Evolutionary conservation across 2,888 invertebrate genomes (phyloP).

Genomic region (Idaea biselata): DNA sequence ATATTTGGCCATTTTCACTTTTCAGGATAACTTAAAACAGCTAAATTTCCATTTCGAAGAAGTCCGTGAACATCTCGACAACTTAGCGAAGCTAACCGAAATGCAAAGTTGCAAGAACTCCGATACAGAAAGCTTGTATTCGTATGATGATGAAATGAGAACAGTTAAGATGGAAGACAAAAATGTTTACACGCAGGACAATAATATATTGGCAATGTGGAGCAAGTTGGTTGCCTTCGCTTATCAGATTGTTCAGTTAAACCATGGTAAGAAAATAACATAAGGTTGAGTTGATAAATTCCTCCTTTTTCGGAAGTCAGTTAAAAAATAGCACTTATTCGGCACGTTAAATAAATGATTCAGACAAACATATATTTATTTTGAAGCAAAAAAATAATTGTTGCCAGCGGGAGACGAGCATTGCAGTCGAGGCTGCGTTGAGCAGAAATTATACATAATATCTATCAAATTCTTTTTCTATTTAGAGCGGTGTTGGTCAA

Average conservation of each 20-base stretch:
- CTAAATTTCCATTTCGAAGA: constrained; percentile 43
- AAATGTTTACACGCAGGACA: constrained; percentile 33
- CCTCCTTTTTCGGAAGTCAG: background rate
- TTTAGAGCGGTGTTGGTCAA: too few relatives aligned
- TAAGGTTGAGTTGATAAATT: background rate
- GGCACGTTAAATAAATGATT: too few relatives aligned
- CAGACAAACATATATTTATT: too few relatives aligned
- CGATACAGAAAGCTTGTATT: constrained; percentile 31
- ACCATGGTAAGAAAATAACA: constrained; percentile 50
- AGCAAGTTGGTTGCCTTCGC: constrained; percentile 66
- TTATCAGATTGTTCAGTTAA: constrained; percentile 59
- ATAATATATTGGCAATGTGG: constrained; percentile 51
- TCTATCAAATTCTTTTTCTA: too few relatives aligned
- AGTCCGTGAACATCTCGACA: constrained; percentile 52
- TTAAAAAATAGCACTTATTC: too few relatives aligned
- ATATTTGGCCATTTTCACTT: background rate
- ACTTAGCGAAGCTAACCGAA: constrained; percentile 47
- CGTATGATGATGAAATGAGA: constrained; percentile 22
- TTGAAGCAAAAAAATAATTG: too few relatives aligned
- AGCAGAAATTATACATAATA: too few relatives aligned
- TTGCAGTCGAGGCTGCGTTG: too few relatives aligned
- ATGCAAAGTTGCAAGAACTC: constrained; percentile 36
- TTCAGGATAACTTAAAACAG: background rate
- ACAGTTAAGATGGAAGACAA: constrained; percentile 23
- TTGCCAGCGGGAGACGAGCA: too few relatives aligned